Conservation (phyloP, 2,888 invertebrate species). For the Drosophila setosimentum region DNA sequence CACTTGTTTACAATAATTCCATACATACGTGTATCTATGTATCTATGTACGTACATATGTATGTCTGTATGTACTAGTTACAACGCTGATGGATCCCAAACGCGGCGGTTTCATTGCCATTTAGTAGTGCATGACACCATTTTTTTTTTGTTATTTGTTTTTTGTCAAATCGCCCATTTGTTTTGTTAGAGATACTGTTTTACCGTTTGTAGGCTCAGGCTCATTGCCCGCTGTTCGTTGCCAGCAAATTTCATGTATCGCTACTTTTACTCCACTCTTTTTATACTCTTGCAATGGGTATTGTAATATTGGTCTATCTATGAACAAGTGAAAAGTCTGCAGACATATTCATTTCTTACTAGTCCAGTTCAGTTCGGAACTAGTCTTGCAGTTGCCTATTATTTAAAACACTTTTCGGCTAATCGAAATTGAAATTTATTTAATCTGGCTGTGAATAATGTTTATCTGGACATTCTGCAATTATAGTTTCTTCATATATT, state of each 20-base stretch:
- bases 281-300: neutral
- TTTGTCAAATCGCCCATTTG: neutral
- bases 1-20: neutral
- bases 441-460: neutral
- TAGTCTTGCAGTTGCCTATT: neutral
- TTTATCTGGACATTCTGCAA: neutral
- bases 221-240: slow-evolving; percentile 10
- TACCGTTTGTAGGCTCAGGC: slow-evolving; percentile 44
- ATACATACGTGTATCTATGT: neutral
- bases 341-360: neutral
- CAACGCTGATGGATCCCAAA: neutral
- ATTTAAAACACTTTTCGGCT: neutral
- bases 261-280: slow-evolving; percentile 23
- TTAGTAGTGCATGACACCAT: slow-evolving; percentile 40
- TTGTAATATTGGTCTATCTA: neutral
- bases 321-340: neutral
- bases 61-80: neutral
- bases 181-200: slow-evolving; percentile 36
- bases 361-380: neutral
- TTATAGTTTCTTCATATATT: neutral
- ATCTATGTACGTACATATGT: no score
- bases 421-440: neutral
- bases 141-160: slow-evolving; percentile 9
- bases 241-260: slow-evolving; percentile 54
- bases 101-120: slow-evolving; percentile 30